Evolutionary conservation across 2,888 invertebrate genomes (phyloP), one percentile per base, ranked within the genome.

Genomic region (Uloborus plumipes): DNA sequence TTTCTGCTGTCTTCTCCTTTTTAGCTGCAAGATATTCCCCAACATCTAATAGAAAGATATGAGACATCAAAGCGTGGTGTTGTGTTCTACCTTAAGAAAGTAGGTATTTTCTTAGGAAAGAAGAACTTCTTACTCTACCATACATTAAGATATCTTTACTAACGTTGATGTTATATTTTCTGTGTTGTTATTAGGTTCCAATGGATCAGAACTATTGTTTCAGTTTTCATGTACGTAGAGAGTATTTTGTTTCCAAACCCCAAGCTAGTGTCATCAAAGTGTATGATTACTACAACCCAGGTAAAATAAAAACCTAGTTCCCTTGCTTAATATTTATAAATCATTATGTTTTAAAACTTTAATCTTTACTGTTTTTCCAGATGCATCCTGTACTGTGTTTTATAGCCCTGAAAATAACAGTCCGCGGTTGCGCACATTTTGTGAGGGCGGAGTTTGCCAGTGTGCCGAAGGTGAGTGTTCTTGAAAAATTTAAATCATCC

Each of bases 271-370:
- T 80, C 15, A 66, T 84, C 13, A 84, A 84, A 64, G 72, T 80
- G 39, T 84, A 84, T 72, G 80, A 75, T 18, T 84, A 76, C 53
- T 84, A 84, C 53, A 72, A 76, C 64, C 79, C 79, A 62, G 80
- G 84, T 84, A 51, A 71, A 53, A 31, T 39, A n/a, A 47, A 59
- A n/a, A 49, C 1, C n/a, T 14, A 20, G 16, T 39, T 39, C 39
- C 9, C 39, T 39, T 4, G 39, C 11, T 7, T 1, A 7, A 39
- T 39, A 39, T 39, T 39, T 39, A 55, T 55, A 55, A 55, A 55
- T 15, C 18, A 53, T 53, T 18, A 15, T 7, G 1, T 55, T 9
- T 11, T 1, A 2, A 39, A 39, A 47, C 11, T 49, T 7, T 39
- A 39, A 39, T 7, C 13, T 20, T 58, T 71, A 18, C 16, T 62